Base-by-base conservation (phyloP, 2,888 invertebrate species). In the Acrobasis repandana region DNA sequence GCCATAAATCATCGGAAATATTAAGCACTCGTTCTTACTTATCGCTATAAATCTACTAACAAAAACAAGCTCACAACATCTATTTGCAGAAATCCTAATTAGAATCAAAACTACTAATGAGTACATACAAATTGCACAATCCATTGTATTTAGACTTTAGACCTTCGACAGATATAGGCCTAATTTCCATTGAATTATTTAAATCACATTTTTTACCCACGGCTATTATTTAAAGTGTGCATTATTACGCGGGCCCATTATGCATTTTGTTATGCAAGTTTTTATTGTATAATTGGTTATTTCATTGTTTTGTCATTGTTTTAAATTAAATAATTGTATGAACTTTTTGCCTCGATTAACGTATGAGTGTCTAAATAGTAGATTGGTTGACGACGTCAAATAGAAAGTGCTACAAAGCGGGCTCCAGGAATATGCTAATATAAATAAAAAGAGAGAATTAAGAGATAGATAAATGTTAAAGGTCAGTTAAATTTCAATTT, bases 161-260 rank as follows among this genome's bases (percentile, higher is more conserved):
- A 14, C 43, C 43, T 43, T 43, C 43, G n/a, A 43, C 43, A 43
- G 43, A 43, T 43, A 43, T 43, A 43, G 43, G 43, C 43, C 43
- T 43, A 43, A 43, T n/a, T 43, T 43, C 43, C 11, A 43, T 43
- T 43, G 3, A 14, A 43, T 14, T 14, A 43, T n/a, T 43, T 43
- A 43, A 43, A n/a, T 43, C 43, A 43, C 43, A 43, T 14, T 43
- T 43, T n/a, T 43, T 43, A 43, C 43, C 43, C 43, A 43, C 43
- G 43, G n/a, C 43, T 43, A 14, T 43, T 43, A 43, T 43, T 43
- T 43, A 9, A n/a, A 43, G 11, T 14, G n/a, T 43, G n/a, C 43
- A 43, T 43, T 43, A 43, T 43, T 11, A 43, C 43, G n/a, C 43
- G 43, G 0, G 6, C 43, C 43, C 43, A 14, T 43, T 43, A 43